Conservation (phyloP, 1,140 invertebrate genomes). For the Brachionus rotundiformis region DNA sequence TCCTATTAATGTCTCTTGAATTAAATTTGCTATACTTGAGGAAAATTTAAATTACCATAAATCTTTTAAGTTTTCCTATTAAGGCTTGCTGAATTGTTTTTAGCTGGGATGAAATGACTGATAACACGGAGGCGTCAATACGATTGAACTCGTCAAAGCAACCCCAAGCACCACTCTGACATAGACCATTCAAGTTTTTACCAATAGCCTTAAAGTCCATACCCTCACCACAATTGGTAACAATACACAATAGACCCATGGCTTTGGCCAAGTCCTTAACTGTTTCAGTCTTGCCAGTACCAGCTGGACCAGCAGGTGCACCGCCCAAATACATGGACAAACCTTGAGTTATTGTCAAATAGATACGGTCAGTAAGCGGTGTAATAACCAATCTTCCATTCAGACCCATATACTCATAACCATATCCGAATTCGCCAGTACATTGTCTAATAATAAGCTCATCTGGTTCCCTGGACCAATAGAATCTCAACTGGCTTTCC, state of each 20-base stretch:
- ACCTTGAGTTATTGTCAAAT: constrained; percentile 85
- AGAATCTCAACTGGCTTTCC: constrained; percentile 87
- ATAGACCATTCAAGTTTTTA: constrained; percentile 76
- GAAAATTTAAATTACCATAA: constrained; percentile 59
- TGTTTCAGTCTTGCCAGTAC: constrained; percentile 87
- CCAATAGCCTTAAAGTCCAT: constrained; percentile 84
- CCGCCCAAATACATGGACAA: constrained; percentile 89
- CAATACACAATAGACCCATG: constrained; percentile 79
- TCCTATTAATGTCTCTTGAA: too few species aligned
- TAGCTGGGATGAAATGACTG: constrained; percentile 84
- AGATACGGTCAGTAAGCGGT: constrained; percentile 84
- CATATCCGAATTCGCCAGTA: constrained; percentile 84
- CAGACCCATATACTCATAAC: constrained; percentile 90
- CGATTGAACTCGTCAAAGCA: constrained; percentile 88
- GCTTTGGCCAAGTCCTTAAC: constrained; percentile 85
- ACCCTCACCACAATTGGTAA: constrained; percentile 86
- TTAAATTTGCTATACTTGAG: too few species aligned
- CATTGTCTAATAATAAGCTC: constrained; percentile 80
- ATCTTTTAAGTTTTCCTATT: constrained; percentile 72
- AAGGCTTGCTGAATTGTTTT: constrained; percentile 82
- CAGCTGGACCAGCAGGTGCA: constrained; percentile 71
- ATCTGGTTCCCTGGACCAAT: constrained; percentile 80
- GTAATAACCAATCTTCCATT: constrained; percentile 86
- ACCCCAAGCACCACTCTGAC: constrained; percentile 73
- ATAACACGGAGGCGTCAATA: constrained; percentile 83